A percentile compares a stretch with the other conserved stretches of the same genome.
Conservation (phyloP, 2,797 vertebrate species). For the Oophaga sylvatica region DNA sequence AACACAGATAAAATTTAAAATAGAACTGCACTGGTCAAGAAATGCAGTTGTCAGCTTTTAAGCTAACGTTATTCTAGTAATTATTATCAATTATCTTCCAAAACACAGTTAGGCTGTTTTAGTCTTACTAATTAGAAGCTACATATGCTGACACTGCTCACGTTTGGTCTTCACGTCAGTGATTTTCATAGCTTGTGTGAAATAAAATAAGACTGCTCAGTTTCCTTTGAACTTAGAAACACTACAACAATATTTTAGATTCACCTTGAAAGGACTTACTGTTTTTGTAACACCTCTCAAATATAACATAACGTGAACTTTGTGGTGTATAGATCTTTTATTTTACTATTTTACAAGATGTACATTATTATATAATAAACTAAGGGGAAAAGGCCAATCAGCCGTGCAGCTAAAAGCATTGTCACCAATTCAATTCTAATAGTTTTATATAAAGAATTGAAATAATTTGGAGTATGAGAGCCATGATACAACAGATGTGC, state of each 20-base stretch:
- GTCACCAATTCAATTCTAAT: too few relatives aligned
- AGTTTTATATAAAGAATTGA: too few relatives aligned
- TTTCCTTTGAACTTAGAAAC: conserved; percentile 34
- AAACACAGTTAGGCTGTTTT: conserved; percentile 45
- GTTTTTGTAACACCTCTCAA: conserved; percentile 11
- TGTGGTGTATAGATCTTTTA: too few relatives aligned
- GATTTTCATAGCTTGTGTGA: conserved; percentile 17
- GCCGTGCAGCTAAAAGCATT: too few relatives aligned
- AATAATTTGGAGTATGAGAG: too few relatives aligned
- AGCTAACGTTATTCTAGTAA: conserved; percentile 13
- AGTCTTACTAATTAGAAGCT: conserved; percentile 45
- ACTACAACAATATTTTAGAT: neutral
- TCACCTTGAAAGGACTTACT: conserved; percentile 14
- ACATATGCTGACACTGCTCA: conserved; percentile 41
- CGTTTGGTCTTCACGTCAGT: conserved; percentile 30
- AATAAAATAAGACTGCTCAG: conserved; percentile 13
- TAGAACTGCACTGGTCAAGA: conserved; percentile 29
- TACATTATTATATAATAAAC: too few relatives aligned
- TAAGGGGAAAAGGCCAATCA: too few relatives aligned
- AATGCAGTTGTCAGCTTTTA: conserved; percentile 20
- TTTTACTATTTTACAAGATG: too few relatives aligned
- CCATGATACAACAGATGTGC: too few relatives aligned
- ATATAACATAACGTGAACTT: neutral
- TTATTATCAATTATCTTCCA: conserved; percentile 52
- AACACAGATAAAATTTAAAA: neutral